Evolutionary conservation across 2,797 vertebrate genomes (phyloP).

Genomic region (Cetoscarus ocellatus): DNA sequence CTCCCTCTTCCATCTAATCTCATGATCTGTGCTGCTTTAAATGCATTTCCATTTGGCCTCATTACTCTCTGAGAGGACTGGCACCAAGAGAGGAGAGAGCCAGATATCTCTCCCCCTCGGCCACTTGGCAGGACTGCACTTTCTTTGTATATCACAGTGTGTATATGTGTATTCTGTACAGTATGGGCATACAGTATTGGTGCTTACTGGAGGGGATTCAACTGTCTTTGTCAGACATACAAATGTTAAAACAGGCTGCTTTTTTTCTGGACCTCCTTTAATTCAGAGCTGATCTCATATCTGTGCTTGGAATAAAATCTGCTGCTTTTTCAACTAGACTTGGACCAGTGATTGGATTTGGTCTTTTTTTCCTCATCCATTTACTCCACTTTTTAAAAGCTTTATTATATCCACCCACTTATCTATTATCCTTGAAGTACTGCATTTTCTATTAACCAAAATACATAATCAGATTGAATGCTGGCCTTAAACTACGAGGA

Average conservation of each 20-base stretch:
- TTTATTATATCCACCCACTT: not conserved
- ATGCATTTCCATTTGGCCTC: slow-evolving; percentile 73
- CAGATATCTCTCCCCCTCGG: slow-evolving; percentile 45
- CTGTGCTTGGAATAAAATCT: slow-evolving; percentile 26
- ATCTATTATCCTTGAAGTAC: not conserved
- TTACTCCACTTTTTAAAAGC: slow-evolving; percentile 9
- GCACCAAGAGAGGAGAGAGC: slow-evolving; percentile 45
- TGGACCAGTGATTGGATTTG: slow-evolving; percentile 16
- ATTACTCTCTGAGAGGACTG: slow-evolving; percentile 66
- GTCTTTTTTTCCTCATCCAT: slow-evolving; percentile 1
- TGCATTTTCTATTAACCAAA: too few species aligned
- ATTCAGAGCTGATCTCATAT: slow-evolving; percentile 24
- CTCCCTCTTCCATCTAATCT: slow-evolving; percentile 63
- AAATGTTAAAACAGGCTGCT: not conserved
- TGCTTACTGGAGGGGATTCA: not conserved
- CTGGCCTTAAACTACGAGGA: too few species aligned
- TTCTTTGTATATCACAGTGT: slow-evolving; percentile 14
- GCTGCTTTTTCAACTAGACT: slow-evolving; percentile 11
- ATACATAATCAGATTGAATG: too few species aligned
- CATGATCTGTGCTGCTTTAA: slow-evolving; percentile 67
- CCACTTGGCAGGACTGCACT: slow-evolving; percentile 50
- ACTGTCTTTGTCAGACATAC: slow-evolving; percentile 2
- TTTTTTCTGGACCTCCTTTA: not conserved
- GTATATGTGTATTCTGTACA: not conserved
- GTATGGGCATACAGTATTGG: not conserved